Percentiles rank a stretch among this genome's conserved stretches.
Evolutionary conservation across 2,113 vertebrate genomes (phyloP).

Genomic region (Pithys albifrons): DNA sequence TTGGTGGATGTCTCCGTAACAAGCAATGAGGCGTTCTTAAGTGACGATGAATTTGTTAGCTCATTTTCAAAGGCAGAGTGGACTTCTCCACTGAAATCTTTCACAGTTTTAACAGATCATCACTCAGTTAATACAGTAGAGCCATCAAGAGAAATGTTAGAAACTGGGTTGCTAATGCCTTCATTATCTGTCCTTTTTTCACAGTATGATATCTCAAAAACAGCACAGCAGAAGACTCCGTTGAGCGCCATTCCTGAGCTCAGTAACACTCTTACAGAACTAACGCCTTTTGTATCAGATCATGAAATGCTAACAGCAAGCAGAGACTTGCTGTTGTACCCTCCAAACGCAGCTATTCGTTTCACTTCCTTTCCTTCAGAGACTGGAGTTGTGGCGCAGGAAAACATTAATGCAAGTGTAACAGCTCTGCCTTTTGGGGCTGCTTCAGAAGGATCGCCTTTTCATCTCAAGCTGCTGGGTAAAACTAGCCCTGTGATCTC

Average conservation of each 20-base stretch:
- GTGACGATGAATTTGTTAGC: conserved; percentile 67
- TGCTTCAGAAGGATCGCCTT: neutral
- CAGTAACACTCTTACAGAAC: neutral
- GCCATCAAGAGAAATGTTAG: conserved; percentile 17
- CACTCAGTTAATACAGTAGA: conserved; percentile 27
- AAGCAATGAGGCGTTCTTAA: conserved; percentile 61
- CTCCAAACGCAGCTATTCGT: conserved; percentile 19
- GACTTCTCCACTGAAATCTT: conserved; percentile 55
- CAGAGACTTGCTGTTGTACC: conserved; percentile 47
- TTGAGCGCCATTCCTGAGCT: neutral
- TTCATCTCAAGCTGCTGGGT: neutral
- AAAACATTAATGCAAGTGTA: neutral
- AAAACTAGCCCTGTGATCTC: neutral
- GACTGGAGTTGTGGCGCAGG: neutral
- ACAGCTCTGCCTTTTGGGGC: neutral
- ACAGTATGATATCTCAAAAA: neutral
- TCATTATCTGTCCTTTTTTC: conserved; percentile 24
- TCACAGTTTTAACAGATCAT: conserved; percentile 13
- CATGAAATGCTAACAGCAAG: conserved; percentile 17
- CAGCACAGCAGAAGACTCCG: neutral
- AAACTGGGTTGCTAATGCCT: conserved; percentile 40
- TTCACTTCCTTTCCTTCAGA: conserved; percentile 45
- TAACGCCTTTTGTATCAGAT: conserved; percentile 16
- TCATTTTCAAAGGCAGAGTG: conserved; percentile 68
- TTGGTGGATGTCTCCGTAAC: conserved; percentile 14